Evolutionary conservation across 2,113 vertebrate species (phyloP).

Genomic region (Sminthopsis crassicaudata): DNA sequence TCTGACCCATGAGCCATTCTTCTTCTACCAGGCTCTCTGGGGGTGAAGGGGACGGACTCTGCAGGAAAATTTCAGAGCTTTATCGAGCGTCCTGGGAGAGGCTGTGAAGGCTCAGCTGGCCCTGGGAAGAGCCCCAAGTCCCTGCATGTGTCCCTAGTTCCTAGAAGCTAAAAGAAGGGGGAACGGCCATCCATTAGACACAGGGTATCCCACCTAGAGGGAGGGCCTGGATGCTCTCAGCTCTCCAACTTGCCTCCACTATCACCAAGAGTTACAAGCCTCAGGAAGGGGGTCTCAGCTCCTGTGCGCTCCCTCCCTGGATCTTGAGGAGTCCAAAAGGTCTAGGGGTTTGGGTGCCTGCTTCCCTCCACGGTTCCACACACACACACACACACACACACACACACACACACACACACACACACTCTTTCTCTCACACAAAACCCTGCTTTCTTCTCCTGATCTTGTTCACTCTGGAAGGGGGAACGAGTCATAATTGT

Average conservation of each 20-base stretch:
- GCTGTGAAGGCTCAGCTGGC: not conserved
- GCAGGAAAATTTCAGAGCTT: not conserved
- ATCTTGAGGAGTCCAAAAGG: not conserved
- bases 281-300: not conserved
- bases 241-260: not conserved
- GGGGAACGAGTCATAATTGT: not conserved
- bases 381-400: too few relatives aligned
- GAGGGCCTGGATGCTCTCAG: not conserved
- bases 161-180: not conserved
- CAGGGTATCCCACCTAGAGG: not conserved
- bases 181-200: not conserved
- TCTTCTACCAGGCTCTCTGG: constrained; percentile 76
- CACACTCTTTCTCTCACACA: too few relatives aligned
- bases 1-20: not conserved
- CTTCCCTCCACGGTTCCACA: not conserved
- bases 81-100: not conserved
- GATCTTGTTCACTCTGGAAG: not conserved
- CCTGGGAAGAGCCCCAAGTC: not conserved
- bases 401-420: too few relatives aligned
- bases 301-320: not conserved
- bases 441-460: not conserved
- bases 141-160: not conserved
- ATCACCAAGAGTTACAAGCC: not conserved
- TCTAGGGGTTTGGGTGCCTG: not conserved
- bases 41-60: constrained; percentile 81